phyloP scores from a whole-genome alignment of 2,113 vertebrate species.

The Strigops habroptila region DNA sequence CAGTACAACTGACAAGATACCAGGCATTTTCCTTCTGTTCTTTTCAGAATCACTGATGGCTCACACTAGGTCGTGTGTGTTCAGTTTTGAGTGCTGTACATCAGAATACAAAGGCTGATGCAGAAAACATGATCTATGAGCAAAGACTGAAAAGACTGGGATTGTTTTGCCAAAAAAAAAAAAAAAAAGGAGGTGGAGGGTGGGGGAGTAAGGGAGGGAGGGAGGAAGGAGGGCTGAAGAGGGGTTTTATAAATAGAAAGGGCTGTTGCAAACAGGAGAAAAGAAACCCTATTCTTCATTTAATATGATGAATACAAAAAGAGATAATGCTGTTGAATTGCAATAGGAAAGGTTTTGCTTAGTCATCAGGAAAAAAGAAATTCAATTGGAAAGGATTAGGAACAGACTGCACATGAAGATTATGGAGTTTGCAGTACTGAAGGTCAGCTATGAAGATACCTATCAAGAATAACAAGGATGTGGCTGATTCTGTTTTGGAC shows the following conservation, averaged over 20 bases:
- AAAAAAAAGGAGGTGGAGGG: accelerated
- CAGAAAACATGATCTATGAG: not conserved
- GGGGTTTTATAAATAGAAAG: not conserved
- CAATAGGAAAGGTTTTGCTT: not conserved
- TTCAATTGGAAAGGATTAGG: not conserved
- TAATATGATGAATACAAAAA: not conserved
- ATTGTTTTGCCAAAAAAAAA: not conserved
- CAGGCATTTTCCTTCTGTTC: not conserved
- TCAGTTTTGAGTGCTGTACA: not conserved
- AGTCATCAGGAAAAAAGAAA: not conserved
- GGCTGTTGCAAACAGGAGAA: not conserved
- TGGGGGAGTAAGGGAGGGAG: not conserved
- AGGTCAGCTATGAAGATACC: not conserved
- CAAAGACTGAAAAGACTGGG: not conserved
- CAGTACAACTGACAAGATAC: not conserved
- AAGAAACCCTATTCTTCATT: not conserved
- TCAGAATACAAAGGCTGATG: not conserved
- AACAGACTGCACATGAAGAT: not conserved
- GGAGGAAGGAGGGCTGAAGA: not conserved
- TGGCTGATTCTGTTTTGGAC: not conserved
- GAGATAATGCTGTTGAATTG: not conserved
- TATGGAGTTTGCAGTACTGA: not conserved
- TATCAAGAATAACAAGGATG: not conserved
- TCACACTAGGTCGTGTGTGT: not conserved
- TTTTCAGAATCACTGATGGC: not conserved